Evolutionary conservation across 1,140 invertebrate genomes (phyloP).

Genomic region (Trichonephila clavipes): DNA sequence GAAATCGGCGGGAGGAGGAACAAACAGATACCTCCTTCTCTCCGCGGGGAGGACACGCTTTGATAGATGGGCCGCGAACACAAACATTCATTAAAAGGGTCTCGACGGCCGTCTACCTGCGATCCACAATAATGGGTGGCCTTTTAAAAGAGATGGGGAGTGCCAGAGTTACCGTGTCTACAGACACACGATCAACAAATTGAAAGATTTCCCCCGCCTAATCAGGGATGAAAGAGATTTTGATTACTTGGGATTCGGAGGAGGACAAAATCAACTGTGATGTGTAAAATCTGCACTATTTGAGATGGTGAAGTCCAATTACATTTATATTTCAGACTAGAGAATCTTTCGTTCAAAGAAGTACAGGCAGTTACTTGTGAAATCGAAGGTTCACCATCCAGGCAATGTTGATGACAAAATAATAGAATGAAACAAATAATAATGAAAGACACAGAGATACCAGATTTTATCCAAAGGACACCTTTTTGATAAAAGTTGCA

Average conservation of each 20-base stretch:
- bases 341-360: too few species aligned
- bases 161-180: neutral
- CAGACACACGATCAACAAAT: slow-evolving; percentile 53
- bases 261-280: neutral
- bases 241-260: neutral
- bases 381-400: too few species aligned
- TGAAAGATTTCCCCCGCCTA: neutral
- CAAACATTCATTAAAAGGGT: slow-evolving; percentile 71
- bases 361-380: too few species aligned
- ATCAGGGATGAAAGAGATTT: neutral
- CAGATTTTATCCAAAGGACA: too few species aligned
- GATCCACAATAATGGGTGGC: slow-evolving; percentile 60
- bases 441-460: too few species aligned
- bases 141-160: slow-evolving; percentile 44
- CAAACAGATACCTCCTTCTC: slow-evolving; percentile 45
- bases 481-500: too few species aligned
- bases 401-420: too few species aligned
- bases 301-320: too few species aligned
- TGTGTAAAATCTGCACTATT: neutral
- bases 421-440: too few species aligned
- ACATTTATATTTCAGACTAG: too few species aligned
- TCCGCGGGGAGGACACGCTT: slow-evolving; percentile 47
- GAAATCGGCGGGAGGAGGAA: slow-evolving; percentile 46
- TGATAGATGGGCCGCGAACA: slow-evolving; percentile 63
- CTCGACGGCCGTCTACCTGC: slow-evolving; percentile 15